Conservation (phyloP, 2,888 invertebrate genomes). For the Spodoptera exigua region DNA sequence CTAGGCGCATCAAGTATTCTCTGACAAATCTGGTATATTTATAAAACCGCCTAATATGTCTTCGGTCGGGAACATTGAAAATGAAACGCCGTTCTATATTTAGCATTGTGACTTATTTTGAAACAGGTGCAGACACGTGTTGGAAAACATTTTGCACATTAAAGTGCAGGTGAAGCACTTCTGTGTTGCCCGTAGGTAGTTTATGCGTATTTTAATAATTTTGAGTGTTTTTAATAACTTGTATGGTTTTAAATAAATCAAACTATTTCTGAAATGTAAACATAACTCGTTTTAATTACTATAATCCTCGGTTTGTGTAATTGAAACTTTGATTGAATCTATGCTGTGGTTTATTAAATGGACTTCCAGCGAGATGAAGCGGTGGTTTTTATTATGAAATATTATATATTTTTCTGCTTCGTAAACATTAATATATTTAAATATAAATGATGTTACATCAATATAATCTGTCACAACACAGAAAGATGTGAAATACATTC, state of each 20-base stretch:
- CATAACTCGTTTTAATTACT: too few species aligned
- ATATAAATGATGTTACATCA: constrained; percentile 7
- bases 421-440: too few species aligned
- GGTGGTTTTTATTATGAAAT: constrained; percentile 1
- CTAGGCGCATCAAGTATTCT: constrained; percentile 21
- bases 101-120: constrained; percentile 32
- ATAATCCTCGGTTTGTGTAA: too few species aligned
- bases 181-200: not conserved
- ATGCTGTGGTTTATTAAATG: not conserved
- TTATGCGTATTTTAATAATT: constrained; percentile 3
- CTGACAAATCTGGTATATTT: constrained; percentile 30
- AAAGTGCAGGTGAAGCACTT: constrained; percentile 2
- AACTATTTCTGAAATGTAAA: not conserved
- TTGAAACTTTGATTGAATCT: too few species aligned
- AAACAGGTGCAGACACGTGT: constrained; percentile 40
- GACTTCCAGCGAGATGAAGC: constrained; percentile 12
- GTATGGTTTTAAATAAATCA: not conserved
- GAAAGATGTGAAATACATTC: constrained; percentile 9
- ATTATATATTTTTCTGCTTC: too few species aligned
- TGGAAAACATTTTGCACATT: not conserved
- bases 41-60: constrained; percentile 38
- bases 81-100: constrained; percentile 38
- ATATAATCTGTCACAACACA: not conserved
- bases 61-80: constrained; percentile 12
- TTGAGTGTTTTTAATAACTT: not conserved